Percentiles rank a stretch among this genome's conserved stretches.
These are phyloP conservation scores for Mongoloraphidia duomilia DNA, from an alignment of 2,888 invertebrate species.

Conservation along the genomic window DNA sequence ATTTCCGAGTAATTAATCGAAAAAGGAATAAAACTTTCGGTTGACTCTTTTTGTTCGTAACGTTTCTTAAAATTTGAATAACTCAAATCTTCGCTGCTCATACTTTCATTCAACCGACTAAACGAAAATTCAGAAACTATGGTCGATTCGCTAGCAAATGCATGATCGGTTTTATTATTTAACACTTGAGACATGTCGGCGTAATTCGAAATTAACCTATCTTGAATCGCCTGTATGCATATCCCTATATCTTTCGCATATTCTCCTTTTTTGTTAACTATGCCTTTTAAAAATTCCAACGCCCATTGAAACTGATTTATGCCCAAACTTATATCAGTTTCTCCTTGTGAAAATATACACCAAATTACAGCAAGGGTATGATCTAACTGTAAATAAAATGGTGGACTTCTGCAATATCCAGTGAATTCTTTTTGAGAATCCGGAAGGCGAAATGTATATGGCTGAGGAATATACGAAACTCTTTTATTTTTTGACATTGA, in stretches of 20 bases:
- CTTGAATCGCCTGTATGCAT: constrained; percentile 27
- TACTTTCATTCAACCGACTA: background rate
- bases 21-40: constrained; percentile 20
- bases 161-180: no score
- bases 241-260: constrained; percentile 26
- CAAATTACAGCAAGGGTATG: constrained; percentile 31
- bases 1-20: constrained; percentile 25
- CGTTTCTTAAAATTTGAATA: background rate
- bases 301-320: constrained; percentile 32
- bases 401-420: constrained; percentile 23
- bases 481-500: constrained; percentile 3
- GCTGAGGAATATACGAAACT: constrained; percentile 20
- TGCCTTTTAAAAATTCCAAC: constrained; percentile 25
- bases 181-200: constrained; percentile 19
- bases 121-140: no score
- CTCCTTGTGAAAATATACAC: constrained; percentile 25
- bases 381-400: constrained; percentile 28
- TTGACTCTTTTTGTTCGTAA: constrained; percentile 14
- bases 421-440: constrained; percentile 14
- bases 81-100: background rate
- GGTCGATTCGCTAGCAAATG: no score
- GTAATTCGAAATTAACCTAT: constrained; percentile 27
- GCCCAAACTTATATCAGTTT: constrained; percentile 19
- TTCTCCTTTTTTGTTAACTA: constrained; percentile 23
- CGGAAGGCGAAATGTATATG: constrained; percentile 25